Conservation (phyloP, 2,888 invertebrate genomes). For the Nemoura dubitans region DNA sequence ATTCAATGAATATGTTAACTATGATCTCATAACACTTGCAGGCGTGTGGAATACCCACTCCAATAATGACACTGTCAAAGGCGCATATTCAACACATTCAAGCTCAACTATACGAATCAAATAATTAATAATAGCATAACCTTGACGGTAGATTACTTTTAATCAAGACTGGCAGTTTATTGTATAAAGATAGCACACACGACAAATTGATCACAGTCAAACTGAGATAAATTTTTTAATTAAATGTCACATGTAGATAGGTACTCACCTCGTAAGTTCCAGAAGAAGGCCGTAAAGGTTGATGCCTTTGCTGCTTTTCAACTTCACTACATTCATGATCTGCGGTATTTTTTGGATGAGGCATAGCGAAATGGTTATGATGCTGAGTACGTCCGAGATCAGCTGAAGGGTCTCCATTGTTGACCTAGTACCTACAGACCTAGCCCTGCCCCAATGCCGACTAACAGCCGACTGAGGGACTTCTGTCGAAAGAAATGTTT, state of each 20-base stretch:
- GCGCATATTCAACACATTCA: too few species aligned
- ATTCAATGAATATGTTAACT: too few species aligned
- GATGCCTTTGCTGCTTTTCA: conserved; percentile 75
- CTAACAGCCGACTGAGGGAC: not conserved
- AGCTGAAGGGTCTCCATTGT: conserved; percentile 54
- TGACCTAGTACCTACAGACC: not conserved
- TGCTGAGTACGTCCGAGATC: conserved; percentile 69
- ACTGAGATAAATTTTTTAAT: conserved; percentile 9
- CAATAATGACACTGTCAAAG: too few species aligned
- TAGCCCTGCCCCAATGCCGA: not conserved
- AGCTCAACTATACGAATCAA: too few species aligned
- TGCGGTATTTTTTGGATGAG: conserved; percentile 85
- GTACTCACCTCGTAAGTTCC: conserved; percentile 74
- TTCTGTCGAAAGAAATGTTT: not conserved
- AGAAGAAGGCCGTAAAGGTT: conserved; percentile 71
- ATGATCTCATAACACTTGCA: too few species aligned
- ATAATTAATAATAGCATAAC: not conserved
- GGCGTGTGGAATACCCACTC: too few species aligned
- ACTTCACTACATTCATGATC: conserved; percentile 72
- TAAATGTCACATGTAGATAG: conserved; percentile 40
- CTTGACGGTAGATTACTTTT: not conserved
- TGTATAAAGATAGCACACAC: not conserved
- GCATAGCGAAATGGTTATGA: conserved; percentile 80
- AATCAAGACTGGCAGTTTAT: not conserved
- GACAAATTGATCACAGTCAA: not conserved